Evolutionary conservation across 2,888 invertebrate species (phyloP).

Genomic region (Conomelus anceps): DNA sequence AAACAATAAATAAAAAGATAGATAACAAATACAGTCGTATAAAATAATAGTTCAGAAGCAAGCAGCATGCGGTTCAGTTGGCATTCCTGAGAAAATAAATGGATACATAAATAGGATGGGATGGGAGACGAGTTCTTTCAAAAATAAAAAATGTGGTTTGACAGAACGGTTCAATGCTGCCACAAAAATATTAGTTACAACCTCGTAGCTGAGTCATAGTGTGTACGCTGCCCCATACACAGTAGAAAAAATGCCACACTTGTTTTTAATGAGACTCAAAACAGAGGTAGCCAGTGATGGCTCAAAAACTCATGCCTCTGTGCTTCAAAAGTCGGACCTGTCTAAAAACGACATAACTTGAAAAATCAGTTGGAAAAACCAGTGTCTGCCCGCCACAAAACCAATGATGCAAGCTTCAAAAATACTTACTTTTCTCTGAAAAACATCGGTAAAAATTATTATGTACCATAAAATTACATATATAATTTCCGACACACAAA

Average conservation of each 20-base stretch:
- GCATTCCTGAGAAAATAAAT: background rate
- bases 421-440: constrained; percentile 26
- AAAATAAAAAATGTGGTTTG: constrained; percentile 60
- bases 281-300: constrained; percentile 27
- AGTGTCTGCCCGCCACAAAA: constrained; percentile 28
- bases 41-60: constrained; percentile 41
- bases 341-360: constrained; percentile 22
- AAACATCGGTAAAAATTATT: constrained; percentile 23
- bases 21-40: constrained; percentile 41
- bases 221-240: constrained; percentile 61
- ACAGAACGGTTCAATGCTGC: constrained; percentile 4
- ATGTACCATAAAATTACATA: background rate
- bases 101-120: constrained; percentile 33
- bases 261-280: constrained; percentile 26
- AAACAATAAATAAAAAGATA: constrained; percentile 48
- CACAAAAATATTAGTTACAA: constrained; percentile 12
- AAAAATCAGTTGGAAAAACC: constrained; percentile 29
- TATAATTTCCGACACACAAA: constrained; percentile 5
- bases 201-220: constrained; percentile 9
- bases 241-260: constrained; percentile 69
- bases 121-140: constrained; percentile 48
- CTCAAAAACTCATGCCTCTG: constrained; percentile 29
- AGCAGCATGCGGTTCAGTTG: background rate
- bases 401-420: constrained; percentile 19
- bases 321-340: constrained; percentile 22